Conservation (phyloP, 2,888 invertebrate genomes). For the Xanthia togata region DNA sequence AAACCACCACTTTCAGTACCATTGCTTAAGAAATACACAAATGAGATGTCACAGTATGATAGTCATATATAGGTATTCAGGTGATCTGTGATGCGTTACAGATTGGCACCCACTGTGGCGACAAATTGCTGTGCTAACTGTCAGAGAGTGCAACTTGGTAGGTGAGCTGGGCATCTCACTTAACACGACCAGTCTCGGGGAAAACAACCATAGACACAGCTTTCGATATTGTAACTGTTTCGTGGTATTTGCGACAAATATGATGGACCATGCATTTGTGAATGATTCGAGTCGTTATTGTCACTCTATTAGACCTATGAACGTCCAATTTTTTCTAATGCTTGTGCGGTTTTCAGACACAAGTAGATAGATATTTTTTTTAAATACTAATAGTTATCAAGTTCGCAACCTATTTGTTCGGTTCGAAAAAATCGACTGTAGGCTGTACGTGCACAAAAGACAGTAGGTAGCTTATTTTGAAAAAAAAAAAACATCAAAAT, state of each 20-base stretch:
- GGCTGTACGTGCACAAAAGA: not conserved
- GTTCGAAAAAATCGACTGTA: not conserved
- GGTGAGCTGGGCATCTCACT: slow-evolving; percentile 58
- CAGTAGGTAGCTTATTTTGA: no score
- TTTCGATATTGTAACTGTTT: slow-evolving; percentile 53
- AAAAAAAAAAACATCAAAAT: no score
- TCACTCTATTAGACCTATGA: not conserved
- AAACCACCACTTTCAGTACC: slow-evolving; percentile 21
- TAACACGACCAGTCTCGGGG: slow-evolving; percentile 48
- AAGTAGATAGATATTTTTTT: no score
- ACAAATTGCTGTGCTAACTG: slow-evolving; percentile 63
- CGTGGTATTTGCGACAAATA: not conserved
- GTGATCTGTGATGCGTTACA: slow-evolving; percentile 58
- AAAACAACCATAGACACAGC: slow-evolving; percentile 50
- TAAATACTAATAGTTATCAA: no score
- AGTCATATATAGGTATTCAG: slow-evolving; percentile 62
- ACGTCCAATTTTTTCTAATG: not conserved
- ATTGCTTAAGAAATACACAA: slow-evolving; percentile 46
- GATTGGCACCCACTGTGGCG: slow-evolving; percentile 65
- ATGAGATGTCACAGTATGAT: slow-evolving; percentile 57
- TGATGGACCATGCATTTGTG: not conserved
- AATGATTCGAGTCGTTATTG: not conserved
- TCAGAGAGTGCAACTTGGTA: slow-evolving; percentile 58
- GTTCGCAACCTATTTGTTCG: not conserved
- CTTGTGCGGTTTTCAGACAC: not conserved